Conservation (phyloP, 2,888 invertebrate species). For the Tricholauxania praeusta region DNA sequence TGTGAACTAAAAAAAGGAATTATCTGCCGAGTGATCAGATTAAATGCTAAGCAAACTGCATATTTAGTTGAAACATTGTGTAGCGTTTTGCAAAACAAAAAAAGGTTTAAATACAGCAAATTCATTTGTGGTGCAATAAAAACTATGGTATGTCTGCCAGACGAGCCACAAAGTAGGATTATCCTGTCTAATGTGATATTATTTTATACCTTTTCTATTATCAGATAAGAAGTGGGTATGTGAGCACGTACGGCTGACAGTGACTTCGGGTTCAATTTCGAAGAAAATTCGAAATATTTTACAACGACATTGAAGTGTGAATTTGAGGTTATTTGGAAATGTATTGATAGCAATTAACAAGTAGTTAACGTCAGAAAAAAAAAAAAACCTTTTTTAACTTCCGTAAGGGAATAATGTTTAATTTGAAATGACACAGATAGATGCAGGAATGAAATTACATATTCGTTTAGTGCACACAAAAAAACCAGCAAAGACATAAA, state of each 20-base stretch:
- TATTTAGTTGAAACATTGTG: background rate
- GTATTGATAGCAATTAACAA: constrained; percentile 43
- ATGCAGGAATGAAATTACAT: background rate
- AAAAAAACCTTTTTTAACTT: background rate
- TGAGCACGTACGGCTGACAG: no score
- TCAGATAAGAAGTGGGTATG: background rate
- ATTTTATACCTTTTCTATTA: background rate
- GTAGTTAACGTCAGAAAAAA: constrained; percentile 42
- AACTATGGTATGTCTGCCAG: background rate
- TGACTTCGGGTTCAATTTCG: constrained; percentile 6
- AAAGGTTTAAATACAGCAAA: background rate
- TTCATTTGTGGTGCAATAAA: background rate
- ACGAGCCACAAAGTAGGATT: constrained; percentile 18
- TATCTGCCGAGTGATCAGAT: constrained; percentile 1
- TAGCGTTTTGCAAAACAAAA: background rate
- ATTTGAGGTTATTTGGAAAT: constrained; percentile 51
- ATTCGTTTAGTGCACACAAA: background rate
- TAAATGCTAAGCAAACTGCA: background rate
- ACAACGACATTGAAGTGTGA: constrained; percentile 51
- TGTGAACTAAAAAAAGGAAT: constrained; percentile 42
- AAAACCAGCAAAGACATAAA: background rate
- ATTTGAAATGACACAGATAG: background rate
- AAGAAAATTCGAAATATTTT: constrained; percentile 1
- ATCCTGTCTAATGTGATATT: constrained; percentile 20
- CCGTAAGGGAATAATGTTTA: background rate